phyloP scores from a whole-genome alignment of 2,797 vertebrate genomes.

The Buceros bicornis region DNA sequence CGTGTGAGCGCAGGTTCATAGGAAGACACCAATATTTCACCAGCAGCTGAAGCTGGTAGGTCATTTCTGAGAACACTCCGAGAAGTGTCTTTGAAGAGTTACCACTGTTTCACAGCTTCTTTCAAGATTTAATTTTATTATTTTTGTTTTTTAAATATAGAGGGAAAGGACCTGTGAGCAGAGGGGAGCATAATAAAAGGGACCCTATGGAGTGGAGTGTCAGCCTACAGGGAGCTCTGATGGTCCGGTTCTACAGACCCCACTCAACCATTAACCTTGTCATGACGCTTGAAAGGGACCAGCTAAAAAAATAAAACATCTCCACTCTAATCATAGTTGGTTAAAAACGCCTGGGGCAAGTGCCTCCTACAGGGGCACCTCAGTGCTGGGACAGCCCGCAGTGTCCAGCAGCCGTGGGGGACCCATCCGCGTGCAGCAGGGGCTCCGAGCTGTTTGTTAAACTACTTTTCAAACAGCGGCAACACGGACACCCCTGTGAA shows the following conservation, averaged over 20 bases:
- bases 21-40: background rate
- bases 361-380: background rate
- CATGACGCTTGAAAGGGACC: background rate
- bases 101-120: background rate
- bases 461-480: background rate
- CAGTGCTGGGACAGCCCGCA: background rate
- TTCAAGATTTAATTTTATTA: background rate
- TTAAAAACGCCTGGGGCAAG: background rate
- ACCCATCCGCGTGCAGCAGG: background rate
- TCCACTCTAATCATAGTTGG: background rate
- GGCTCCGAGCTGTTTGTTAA: background rate
- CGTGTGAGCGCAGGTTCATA: fast-evolving
- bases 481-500: background rate
- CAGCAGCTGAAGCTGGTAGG: background rate
- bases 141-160: background rate
- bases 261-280: background rate
- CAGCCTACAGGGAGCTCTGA: background rate
- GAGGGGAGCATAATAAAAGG: too few species aligned
- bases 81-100: background rate
- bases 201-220: background rate
- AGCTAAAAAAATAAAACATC: background rate
- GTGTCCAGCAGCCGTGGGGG: background rate
- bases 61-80: background rate
- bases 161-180: background rate
- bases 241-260: background rate